Conservation (phyloP, 2,888 invertebrate species). For the Monopis laevigella region DNA sequence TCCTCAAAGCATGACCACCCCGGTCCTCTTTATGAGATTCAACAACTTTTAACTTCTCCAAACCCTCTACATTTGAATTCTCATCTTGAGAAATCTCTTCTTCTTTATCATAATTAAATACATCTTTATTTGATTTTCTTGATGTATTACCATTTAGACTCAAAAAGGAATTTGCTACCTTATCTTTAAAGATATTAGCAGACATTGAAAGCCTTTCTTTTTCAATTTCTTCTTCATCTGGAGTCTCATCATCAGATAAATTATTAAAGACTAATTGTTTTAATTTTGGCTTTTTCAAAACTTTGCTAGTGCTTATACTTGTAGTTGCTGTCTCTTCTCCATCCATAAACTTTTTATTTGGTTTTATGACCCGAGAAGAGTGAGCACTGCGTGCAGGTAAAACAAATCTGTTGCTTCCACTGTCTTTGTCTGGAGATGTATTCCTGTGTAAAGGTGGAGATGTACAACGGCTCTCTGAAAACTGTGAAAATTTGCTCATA, state of each 20-base stretch:
- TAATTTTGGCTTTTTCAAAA: conserved; percentile 58
- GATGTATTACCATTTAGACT: conserved; percentile 30
- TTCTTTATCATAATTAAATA: conserved; percentile 56
- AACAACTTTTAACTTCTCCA: conserved; percentile 38
- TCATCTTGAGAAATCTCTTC: conserved; percentile 45
- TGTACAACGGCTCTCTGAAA: conserved; percentile 51
- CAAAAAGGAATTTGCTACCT: conserved; percentile 50
- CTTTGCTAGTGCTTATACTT: conserved; percentile 41
- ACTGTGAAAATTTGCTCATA: conserved; percentile 55
- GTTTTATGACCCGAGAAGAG: conserved; percentile 87
- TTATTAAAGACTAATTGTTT: conserved; percentile 57
- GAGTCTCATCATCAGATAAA: conserved; percentile 37
- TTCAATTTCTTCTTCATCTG: conserved; percentile 34
- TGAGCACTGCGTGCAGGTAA: conserved; percentile 84
- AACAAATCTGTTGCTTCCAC: conserved; percentile 74
- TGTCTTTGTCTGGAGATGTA: conserved; percentile 43
- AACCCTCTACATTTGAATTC: conserved; percentile 42
- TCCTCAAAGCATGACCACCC: conserved; percentile 54
- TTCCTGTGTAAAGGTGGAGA: conserved; percentile 52
- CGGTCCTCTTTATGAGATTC: conserved; percentile 48
- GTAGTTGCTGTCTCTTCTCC: conserved; percentile 58
- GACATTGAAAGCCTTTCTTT: conserved; percentile 40
- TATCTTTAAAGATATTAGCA: conserved; percentile 53
- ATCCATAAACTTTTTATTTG: conserved; percentile 85
- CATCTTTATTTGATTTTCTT: conserved; percentile 40